Evolutionary conservation across 2,797 vertebrate genomes (phyloP).

Genomic region (Argya squamiceps): DNA sequence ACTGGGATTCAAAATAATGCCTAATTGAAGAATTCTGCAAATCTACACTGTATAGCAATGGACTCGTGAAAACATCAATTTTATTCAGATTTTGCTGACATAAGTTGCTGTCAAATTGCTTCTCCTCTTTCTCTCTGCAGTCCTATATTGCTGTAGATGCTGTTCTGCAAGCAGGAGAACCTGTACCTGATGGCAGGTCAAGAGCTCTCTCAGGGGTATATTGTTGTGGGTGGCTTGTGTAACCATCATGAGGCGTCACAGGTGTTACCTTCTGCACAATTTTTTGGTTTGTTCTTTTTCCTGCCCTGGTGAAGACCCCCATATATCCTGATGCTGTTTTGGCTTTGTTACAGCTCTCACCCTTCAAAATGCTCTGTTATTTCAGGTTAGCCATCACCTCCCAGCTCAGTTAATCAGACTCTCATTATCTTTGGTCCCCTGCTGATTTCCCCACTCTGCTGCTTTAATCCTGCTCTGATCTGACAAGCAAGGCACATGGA

Average conservation of each 20-base stretch:
- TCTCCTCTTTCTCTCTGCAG: not conserved
- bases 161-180: not conserved
- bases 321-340: not conserved
- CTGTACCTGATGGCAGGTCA: not conserved
- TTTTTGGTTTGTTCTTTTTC: not conserved
- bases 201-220: fast-evolving
- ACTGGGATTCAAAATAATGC: not conserved
- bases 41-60: not conserved
- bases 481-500: not conserved
- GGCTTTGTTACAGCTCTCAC: not conserved
- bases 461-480: not conserved
- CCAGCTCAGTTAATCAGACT: not conserved
- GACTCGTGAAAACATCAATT: not conserved
- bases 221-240: not conserved
- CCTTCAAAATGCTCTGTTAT: not conserved
- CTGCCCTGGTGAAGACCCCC: not conserved
- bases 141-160: not conserved
- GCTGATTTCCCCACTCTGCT: not conserved
- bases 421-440: not conserved
- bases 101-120: not conserved
- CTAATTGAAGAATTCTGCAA: not conserved
- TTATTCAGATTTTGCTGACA: not conserved
- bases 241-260: fast-evolving
- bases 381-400: not conserved
- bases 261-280: too few species aligned